Evolutionary conservation across 2,113 vertebrate species (phyloP), one percentile per base, ranked within the genome.

Genomic region (Lipotes vexillifer): DNA sequence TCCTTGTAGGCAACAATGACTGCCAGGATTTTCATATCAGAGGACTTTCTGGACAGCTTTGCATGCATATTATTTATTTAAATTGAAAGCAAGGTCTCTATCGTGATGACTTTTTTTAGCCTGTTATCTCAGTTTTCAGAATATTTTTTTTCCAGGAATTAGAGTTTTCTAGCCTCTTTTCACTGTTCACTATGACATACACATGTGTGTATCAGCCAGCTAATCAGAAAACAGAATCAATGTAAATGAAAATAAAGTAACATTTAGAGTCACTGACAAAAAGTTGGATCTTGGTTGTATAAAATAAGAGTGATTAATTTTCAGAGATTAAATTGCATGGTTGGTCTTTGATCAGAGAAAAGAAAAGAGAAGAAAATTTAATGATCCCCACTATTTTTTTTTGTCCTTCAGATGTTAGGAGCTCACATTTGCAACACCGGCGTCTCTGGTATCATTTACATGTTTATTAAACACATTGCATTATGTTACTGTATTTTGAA

Each of bases 221-320:
- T 95, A 92, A 65, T 94, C 38, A 66, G 89, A 89, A 97, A 96
- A 83, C 90, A 96, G 38, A 96, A 83, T 46, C 85, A 81, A 15
- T 96, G 41, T 97, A 97, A 93, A 78, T 97, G 92, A 69, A 96
- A 97, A 97, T 97, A 98, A 96, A 82, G 44, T 72, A 81, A 88
- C 78, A 55, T 90, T 95, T 94, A 78, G 93, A 93, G 77, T 77
- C 29, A 4, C 29, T 59, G 93, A 66, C 84, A 84, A 97, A 92
- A 96, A 84, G 49, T 97, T 96, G 65, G 38, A 65, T 94, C 87
- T 97, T 18, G 2, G 49, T 93, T 94, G n/a, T 41, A 18, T 0
- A 0, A 92, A 90, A 93, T 71, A 1, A 0, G 88, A 94, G 44
- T 97, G 82, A 65, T 91, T 46, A 52, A 57, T 75, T 97, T 98